Base-by-base conservation (phyloP, 2,113 vertebrate species). In the Ictalurus furcatus region DNA sequence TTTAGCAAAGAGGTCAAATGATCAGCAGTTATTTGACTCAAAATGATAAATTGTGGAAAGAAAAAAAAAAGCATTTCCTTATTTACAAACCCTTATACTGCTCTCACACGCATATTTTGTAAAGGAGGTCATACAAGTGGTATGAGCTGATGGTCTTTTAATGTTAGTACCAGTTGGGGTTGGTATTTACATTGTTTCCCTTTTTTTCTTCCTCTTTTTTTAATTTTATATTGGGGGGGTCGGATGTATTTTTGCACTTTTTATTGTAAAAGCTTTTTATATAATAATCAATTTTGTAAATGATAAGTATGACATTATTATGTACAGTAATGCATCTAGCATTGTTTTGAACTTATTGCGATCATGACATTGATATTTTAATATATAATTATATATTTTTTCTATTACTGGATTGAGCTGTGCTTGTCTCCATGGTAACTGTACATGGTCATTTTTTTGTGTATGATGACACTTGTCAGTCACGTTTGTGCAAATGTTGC, bases 361-460 rank as follows among this genome's bases (percentile, higher is more conserved):
- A 84, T 63, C 54, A 12, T 84, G 59, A 63, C 12, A 3, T 19
- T 54, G 37, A 76, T 44, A 40, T 44, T 25, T 80, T 54, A 19
- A 54, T 81, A 8, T n/a, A 2, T 28, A 7, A 25, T 14, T 48
- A 0, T 6, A 48, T 48, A 48, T 48, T n/a, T n/a, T 14, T 34
- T 5, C 80, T 59, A 1, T 25, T 12, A 37, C 9, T 83, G 56
- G 13, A 37, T 59, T 37, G 56, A 61, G 81, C 81, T 84, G 81
- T 84, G 81, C 81, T 84, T 84, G 81, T 84, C 63, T 84, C 81
- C 58, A 63, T 44, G 81, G 81, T 84, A 84, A 63, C 58, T 84
- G 81, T 84, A 84, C 34, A 23, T 63, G 34, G 58, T 63, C 34
- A 0, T 25, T 40, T 83, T 6, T 37, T 78, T 82, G 56, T 84